Evolutionary conservation across 2,888 invertebrate species (phyloP).

Genomic region (Caenorhabditis doughertyi): DNA sequence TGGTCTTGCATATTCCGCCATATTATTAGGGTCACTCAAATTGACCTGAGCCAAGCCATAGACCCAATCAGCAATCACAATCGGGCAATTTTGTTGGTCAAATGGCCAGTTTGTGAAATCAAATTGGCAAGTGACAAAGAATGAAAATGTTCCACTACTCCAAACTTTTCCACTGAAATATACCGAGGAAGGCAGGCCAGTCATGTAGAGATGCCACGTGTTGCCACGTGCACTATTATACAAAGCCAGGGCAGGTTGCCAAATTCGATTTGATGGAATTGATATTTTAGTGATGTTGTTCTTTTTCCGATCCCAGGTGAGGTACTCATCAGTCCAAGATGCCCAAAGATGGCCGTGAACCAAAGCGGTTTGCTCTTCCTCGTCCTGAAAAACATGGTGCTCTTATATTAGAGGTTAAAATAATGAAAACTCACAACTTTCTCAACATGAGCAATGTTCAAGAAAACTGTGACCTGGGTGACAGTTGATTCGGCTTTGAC

Average conservation of each 20-base stretch:
- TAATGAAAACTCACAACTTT: constrained; percentile 75
- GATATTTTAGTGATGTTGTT: constrained; percentile 72
- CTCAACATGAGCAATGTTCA: constrained; percentile 80
- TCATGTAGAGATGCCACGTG: constrained; percentile 80
- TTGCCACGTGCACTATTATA: constrained; percentile 81
- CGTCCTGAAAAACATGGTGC: constrained; percentile 70
- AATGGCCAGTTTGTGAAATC: constrained; percentile 80
- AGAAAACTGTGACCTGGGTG: constrained; percentile 74
- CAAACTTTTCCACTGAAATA: constrained; percentile 72
- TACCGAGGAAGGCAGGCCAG: constrained; percentile 77
- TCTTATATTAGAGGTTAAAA: not conserved
- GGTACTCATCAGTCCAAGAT: constrained; percentile 80
- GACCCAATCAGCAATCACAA: constrained; percentile 82
- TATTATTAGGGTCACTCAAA: constrained; percentile 72
- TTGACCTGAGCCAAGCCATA: constrained; percentile 81
- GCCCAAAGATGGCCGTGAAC: constrained; percentile 80
- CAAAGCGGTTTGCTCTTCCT: constrained; percentile 80
- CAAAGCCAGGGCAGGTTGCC: constrained; percentile 81
- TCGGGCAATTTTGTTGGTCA: constrained; percentile 80
- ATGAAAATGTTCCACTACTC: constrained; percentile 78
- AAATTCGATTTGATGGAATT: constrained; percentile 77
- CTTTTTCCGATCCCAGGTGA: constrained; percentile 74
- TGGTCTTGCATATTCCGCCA: constrained; percentile 70
- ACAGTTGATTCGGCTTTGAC: constrained; percentile 77
- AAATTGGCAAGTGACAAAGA: constrained; percentile 81